Conservation (phyloP, 2,888 invertebrate species). For the Lycocerus yunnanus region DNA sequence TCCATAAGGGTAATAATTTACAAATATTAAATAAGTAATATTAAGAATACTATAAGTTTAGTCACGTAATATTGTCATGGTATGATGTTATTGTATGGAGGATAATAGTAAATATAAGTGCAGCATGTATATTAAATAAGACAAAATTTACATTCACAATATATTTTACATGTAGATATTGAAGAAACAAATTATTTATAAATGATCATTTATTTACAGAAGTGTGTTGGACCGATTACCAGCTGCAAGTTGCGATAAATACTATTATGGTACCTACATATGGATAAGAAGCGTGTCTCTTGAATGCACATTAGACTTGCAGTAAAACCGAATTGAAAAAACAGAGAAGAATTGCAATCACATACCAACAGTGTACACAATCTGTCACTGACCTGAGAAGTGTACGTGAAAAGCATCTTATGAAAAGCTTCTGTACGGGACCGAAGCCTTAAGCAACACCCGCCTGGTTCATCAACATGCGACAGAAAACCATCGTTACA, state of each 20-base stretch:
- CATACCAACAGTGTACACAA: slow-evolving; percentile 48
- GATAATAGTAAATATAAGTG: too few relatives aligned
- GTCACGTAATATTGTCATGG: too few relatives aligned
- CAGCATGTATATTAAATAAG: background rate
- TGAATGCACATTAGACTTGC: slow-evolving; percentile 41
- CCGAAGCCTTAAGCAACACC: slow-evolving; percentile 26
- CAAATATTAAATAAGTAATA: too few relatives aligned
- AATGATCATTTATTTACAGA: background rate
- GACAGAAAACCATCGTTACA: slow-evolving; percentile 29
- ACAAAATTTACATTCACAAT: background rate
- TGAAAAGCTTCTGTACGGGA: slow-evolving; percentile 19
- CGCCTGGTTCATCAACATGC: slow-evolving; percentile 34
- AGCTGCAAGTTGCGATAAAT: background rate
- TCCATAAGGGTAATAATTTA: too few relatives aligned
- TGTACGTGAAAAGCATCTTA: slow-evolving; percentile 44
- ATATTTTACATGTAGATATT: background rate
- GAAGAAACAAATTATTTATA: background rate
- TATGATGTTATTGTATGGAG: too few relatives aligned
- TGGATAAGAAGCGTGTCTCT: slow-evolving; percentile 39
- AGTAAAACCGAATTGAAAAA: slow-evolving; percentile 32
- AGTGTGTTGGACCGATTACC: slow-evolving; percentile 3
- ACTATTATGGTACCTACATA: slow-evolving; percentile 4
- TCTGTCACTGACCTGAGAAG: slow-evolving; percentile 50
- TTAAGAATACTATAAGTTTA: too few relatives aligned
- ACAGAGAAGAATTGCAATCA: slow-evolving; percentile 44